phyloP scores from a whole-genome alignment of 2,888 invertebrate genomes.

The Chrysolina americana region DNA sequence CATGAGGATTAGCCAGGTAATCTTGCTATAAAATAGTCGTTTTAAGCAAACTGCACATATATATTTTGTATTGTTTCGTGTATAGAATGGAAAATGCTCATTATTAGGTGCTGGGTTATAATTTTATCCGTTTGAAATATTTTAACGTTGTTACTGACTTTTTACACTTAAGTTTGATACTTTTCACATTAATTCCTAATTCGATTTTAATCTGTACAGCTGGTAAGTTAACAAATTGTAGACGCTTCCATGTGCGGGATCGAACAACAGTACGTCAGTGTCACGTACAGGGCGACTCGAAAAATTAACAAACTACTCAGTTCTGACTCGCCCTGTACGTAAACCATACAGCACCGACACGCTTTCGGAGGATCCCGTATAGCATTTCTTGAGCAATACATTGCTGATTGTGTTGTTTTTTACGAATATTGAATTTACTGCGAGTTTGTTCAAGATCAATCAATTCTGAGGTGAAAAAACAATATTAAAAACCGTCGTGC shows the following conservation, averaged over 20 bases:
- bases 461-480: slow-evolving; percentile 24
- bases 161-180: slow-evolving; percentile 38
- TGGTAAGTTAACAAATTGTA: slow-evolving; percentile 17
- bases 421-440: slow-evolving; percentile 42
- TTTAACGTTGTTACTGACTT: slow-evolving; percentile 45
- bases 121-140: slow-evolving; percentile 44
- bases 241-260: slow-evolving; percentile 8
- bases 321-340: neutral
- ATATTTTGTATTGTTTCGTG: slow-evolving; percentile 54
- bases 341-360: neutral
- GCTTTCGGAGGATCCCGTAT: neutral
- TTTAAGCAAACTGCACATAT: slow-evolving; percentile 52
- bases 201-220: slow-evolving; percentile 19
- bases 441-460: slow-evolving; percentile 34
- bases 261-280: neutral
- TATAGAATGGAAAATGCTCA: slow-evolving; percentile 58
- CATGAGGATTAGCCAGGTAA: slow-evolving; percentile 39
- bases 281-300: too few relatives aligned
- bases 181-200: slow-evolving; percentile 38
- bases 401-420: slow-evolving; percentile 26
- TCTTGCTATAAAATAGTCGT: slow-evolving; percentile 40
- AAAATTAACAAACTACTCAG: too few relatives aligned
- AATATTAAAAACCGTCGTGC: slow-evolving; percentile 43
- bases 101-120: slow-evolving; percentile 60
- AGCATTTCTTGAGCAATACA: slow-evolving; percentile 33